phyloP scores from a whole-genome alignment of 2,113 vertebrate species.

The Antechinus flavipes region DNA sequence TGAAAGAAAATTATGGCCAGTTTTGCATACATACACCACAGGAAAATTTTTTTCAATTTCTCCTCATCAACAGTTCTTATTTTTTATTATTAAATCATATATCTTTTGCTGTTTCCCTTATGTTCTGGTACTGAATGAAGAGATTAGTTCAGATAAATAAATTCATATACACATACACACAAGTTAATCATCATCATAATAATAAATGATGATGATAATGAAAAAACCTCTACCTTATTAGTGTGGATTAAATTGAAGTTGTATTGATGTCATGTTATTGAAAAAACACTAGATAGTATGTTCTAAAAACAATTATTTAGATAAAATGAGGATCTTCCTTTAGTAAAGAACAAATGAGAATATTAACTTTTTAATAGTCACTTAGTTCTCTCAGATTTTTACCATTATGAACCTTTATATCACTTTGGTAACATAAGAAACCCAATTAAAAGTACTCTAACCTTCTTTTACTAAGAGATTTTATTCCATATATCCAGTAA shows the following conservation, averaged over 20 bases:
- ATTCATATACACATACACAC: not conserved
- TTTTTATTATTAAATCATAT: slow-evolving; percentile 11
- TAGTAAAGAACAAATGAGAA: not conserved
- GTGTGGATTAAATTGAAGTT: not conserved
- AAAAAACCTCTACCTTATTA: not conserved
- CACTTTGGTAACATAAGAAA: slow-evolving; percentile 2
- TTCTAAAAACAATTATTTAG: not conserved
- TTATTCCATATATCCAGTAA: not conserved
- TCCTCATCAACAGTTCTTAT: not conserved
- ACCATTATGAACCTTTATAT: not conserved
- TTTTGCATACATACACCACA: not conserved
- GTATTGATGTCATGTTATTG: not conserved
- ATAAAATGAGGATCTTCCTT: not conserved
- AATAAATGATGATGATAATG: not conserved
- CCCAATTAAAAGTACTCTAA: not conserved
- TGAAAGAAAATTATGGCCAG: not conserved
- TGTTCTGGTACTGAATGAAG: slow-evolving; percentile 36
- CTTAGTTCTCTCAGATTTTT: not conserved
- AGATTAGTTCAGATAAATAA: not conserved
- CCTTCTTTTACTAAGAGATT: not conserved
- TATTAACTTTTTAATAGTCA: not conserved
- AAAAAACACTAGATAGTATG: not conserved
- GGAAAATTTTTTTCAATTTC: not conserved
- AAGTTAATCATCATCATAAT: not conserved
- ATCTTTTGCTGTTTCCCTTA: not conserved